Conservation (phyloP, 2,888 invertebrate genomes). For the Caradrina kadenii region DNA sequence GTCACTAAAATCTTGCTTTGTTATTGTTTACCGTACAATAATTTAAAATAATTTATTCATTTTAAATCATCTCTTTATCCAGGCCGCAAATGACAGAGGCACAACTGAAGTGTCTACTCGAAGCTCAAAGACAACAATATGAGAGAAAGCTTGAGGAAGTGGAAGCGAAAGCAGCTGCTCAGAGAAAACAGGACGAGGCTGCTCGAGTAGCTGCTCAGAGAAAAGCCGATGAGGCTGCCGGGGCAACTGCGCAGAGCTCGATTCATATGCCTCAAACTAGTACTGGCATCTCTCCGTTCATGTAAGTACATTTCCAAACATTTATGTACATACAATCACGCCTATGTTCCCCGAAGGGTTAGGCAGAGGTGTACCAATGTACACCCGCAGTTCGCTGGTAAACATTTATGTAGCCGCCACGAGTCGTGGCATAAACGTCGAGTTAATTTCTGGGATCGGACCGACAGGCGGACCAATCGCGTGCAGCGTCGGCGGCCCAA, state of each 20-base stretch:
- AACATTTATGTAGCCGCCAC: no score
- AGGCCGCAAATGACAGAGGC: constrained; percentile 44
- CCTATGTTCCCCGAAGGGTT: background rate
- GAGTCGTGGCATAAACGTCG: no score
- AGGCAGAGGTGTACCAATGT: background rate
- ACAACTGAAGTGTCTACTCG: constrained; percentile 38
- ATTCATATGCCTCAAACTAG: no score
- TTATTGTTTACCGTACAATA: no score
- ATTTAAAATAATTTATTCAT: no score
- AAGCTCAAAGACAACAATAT: constrained; percentile 45
- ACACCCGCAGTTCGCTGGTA: no score
- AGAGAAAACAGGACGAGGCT: background rate
- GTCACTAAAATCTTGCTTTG: no score
- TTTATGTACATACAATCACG: no score
- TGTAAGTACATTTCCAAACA: background rate
- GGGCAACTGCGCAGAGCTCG: constrained; percentile 3
- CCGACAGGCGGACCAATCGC: no score
- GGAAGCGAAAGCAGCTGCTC: constrained; percentile 15
- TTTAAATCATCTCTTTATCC: constrained; percentile 1
- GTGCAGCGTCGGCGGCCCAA: no score
- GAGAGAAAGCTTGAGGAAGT: constrained; percentile 51
- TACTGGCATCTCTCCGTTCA: background rate
- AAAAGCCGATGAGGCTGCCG: constrained; percentile 14
- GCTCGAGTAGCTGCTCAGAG: background rate
- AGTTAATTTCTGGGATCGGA: no score